These are phyloP conservation scores for Pomacea canaliculata DNA, from an alignment of 2,888 invertebrate species.

Conservation along the genomic window DNA sequence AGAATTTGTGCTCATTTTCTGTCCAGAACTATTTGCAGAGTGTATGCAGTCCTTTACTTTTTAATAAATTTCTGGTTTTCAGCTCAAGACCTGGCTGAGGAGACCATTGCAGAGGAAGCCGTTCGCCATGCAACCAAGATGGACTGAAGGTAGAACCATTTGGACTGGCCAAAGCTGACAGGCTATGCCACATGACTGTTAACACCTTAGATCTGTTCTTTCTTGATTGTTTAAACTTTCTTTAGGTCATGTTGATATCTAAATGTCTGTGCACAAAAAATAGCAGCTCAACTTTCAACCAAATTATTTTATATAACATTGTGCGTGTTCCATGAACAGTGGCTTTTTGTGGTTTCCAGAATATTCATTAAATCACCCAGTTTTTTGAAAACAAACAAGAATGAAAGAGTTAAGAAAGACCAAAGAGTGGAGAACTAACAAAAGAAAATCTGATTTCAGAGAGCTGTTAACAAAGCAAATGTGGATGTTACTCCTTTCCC, in stretches of 20 bases:
- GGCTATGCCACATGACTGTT: background rate
- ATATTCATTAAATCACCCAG: too few species aligned
- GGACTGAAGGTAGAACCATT: conserved; percentile 6
- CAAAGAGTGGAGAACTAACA: too few species aligned
- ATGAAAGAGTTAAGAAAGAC: too few species aligned
- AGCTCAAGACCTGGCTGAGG: conserved; percentile 29
- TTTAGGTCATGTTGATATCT: background rate
- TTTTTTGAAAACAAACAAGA: too few species aligned
- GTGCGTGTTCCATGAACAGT: too few species aligned
- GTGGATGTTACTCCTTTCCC: too few species aligned
- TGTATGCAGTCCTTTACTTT: background rate
- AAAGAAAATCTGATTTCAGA: too few species aligned
- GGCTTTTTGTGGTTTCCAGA: too few species aligned
- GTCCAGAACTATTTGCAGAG: background rate
- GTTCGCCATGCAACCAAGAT: conserved; percentile 25
- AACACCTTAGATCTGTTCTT: background rate
- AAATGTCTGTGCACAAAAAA: too few species aligned
- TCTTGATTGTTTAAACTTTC: background rate
- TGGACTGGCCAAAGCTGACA: background rate
- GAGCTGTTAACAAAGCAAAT: too few species aligned
- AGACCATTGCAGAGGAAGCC: conserved; percentile 25
- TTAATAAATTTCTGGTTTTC: conserved; percentile 7
- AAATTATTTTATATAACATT: too few species aligned
- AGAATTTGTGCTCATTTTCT: background rate
- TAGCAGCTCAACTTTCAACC: too few species aligned